Conservation (phyloP, 2,888 invertebrate genomes). For the Pocota personata region DNA sequence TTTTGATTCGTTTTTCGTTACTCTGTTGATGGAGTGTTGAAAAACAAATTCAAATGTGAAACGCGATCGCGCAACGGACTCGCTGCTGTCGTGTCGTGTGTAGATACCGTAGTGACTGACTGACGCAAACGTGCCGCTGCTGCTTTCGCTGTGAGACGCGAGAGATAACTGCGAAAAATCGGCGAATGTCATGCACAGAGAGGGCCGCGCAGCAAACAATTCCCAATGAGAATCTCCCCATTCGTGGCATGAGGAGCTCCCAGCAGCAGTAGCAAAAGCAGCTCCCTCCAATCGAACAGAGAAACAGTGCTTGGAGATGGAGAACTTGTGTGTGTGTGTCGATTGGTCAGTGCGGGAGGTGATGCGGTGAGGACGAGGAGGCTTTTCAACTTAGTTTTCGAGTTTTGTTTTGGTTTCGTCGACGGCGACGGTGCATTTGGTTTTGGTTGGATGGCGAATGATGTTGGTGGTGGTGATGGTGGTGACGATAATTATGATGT, state of each 20-base stretch:
- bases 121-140: slow-evolving; percentile 78
- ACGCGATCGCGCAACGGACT: slow-evolving; percentile 67
- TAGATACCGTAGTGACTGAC: slow-evolving; percentile 66
- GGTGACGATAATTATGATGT: slow-evolving; percentile 31
- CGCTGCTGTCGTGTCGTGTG: slow-evolving; percentile 45
- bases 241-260: slow-evolving; percentile 46
- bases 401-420: slow-evolving; percentile 68
- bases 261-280: not conserved
- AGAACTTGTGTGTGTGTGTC: slow-evolving; percentile 15
- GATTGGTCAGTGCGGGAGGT: not conserved
- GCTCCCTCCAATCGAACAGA: slow-evolving; percentile 36
- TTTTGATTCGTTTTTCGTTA: not conserved
- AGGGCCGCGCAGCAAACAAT: slow-evolving; percentile 68
- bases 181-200: slow-evolving; percentile 75
- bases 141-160: slow-evolving; percentile 79
- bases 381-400: slow-evolving; percentile 47
- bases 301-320: slow-evolving; percentile 26
- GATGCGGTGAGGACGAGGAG: not conserved
- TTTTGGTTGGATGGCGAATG: slow-evolving; percentile 18
- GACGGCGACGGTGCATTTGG: slow-evolving; percentile 48
- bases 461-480: slow-evolving; percentile 28
- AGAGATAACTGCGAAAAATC: slow-evolving; percentile 79
- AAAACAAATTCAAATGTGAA: slow-evolving; percentile 49
- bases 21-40: slow-evolving; percentile 16
- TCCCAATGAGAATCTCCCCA: slow-evolving; percentile 68